phyloP scores from a whole-genome alignment of 2,113 vertebrate genomes.

The Pyrgilauda ruficollis region DNA sequence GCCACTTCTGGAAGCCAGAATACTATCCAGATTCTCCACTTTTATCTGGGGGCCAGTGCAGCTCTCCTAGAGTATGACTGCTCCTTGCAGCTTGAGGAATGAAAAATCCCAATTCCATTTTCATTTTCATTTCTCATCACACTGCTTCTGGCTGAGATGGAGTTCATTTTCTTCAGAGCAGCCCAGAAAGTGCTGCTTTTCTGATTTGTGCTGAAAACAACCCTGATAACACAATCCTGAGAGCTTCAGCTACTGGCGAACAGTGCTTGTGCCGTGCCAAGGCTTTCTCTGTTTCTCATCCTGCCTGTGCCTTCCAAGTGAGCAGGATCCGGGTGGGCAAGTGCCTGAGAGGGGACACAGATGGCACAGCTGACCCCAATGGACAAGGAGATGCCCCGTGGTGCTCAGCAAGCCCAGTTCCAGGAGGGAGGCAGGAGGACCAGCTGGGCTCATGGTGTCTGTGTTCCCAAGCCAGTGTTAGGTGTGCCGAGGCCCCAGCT shows the following conservation, averaged over 20 bases:
- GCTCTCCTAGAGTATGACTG: not conserved
- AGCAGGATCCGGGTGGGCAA: not conserved
- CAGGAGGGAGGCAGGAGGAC: not conserved
- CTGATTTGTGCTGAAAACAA: not conserved
- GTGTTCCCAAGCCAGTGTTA: not conserved
- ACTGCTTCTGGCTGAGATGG: not conserved
- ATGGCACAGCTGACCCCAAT: fast-evolving
- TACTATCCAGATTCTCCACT: not conserved
- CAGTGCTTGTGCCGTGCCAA: fast-evolving
- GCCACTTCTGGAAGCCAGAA: not conserved
- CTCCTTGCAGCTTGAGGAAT: not conserved
- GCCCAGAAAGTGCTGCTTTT: not conserved
- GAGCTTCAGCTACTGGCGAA: fast-evolving
- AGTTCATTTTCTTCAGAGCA: not conserved
- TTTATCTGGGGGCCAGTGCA: not conserved
- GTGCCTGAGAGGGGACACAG: not conserved
- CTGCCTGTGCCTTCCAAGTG: not conserved
- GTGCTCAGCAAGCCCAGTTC: not conserved
- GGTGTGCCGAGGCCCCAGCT: not conserved
- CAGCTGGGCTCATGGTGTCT: fast-evolving
- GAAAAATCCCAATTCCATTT: not conserved
- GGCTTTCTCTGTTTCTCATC: not conserved
- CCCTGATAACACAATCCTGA: not conserved
- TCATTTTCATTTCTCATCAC: not conserved
- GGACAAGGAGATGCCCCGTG: not conserved